Evolutionary conservation across 2,797 vertebrate species (phyloP).

Genomic region (Pempheris klunzingeri): DNA sequence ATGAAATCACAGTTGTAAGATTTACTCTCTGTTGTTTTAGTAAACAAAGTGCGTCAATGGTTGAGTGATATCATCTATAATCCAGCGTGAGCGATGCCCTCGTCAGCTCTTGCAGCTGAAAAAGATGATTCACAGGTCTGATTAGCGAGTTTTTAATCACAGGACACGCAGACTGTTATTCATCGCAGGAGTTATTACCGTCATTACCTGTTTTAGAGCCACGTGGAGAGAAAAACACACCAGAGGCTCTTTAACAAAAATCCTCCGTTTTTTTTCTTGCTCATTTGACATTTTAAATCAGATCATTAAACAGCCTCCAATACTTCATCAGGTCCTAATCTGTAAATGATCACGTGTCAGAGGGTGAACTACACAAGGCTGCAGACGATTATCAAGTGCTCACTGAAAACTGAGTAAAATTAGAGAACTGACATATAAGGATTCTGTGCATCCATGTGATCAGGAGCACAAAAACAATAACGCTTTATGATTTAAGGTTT

Average conservation of each 20-base stretch:
- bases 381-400: slow-evolving; percentile 16
- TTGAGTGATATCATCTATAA: slow-evolving; percentile 57
- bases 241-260: slow-evolving; percentile 31
- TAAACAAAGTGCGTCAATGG: slow-evolving; percentile 48
- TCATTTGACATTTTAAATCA: slow-evolving; percentile 31
- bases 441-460: neutral
- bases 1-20: slow-evolving; percentile 40
- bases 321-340: slow-evolving; percentile 12
- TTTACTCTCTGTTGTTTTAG: slow-evolving; percentile 42
- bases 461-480: neutral
- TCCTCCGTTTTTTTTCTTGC: too few relatives aligned
- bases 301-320: slow-evolving; percentile 6
- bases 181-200: slow-evolving; percentile 34
- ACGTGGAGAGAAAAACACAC: slow-evolving; percentile 21
- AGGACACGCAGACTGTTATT: slow-evolving; percentile 47
- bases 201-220: slow-evolving; percentile 8
- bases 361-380: neutral
- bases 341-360: slow-evolving; percentile 8
- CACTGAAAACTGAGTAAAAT: neutral
- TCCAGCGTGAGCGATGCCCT: slow-evolving; percentile 49
- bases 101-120: slow-evolving; percentile 43
- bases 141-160: slow-evolving; percentile 64
- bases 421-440: neutral
- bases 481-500: neutral
- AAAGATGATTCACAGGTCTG: slow-evolving; percentile 69